Base-by-base conservation (phyloP, 2,113 vertebrate species). In the Delphinapterus leucas region DNA sequence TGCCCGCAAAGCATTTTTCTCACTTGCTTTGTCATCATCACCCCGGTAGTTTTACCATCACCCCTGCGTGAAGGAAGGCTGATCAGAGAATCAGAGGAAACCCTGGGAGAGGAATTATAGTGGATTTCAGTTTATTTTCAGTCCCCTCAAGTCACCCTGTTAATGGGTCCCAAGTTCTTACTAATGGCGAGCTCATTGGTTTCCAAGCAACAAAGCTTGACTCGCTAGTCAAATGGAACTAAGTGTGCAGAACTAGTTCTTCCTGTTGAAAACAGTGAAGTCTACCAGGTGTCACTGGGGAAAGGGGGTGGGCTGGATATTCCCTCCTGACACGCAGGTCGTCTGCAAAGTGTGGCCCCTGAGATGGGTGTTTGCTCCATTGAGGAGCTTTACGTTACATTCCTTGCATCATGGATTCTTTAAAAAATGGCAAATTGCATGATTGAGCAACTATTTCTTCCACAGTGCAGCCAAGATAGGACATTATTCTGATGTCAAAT, bases 301-400 rank as follows among this genome's bases (percentile, higher is more conserved):
- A 4, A 36, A 0, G 6, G 6, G 6, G 9, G 15, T 49, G 15
- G 0, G 4, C 4, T 25, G 6, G 1, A 23, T 25, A 7, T 31
- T 63, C 49, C 20, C 23, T 41, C 14, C 53, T 86, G 79, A 70
- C 26, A 26, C 3, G 76, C 18, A 77, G 31, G 0, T n/a, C 95
- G 10, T 70, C 44, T 92, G 49, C 14, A 49, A 74, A 93, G 33
- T 85, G 14, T 23, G 6, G 2, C 20, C 18, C 8, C 38, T 31
- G 41, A 55, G 25, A 73, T 2, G 0, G 2, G 3, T 60, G 3
- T 93, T 80, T 87, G 89, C 80, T 88, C 33, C 11, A 74, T 96
- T 38, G 68, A 49, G 11, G 84, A 61, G 15, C 21, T 44, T 74
- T 90, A 68, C 58, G 3, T 44, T 96, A 8, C 60, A 18, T 93